A percentile compares a stretch with the other conserved stretches of the same genome.
These are phyloP conservation scores for Prunella fulvescens DNA, from an alignment of 2,113 vertebrate genomes.

Conservation along the genomic window DNA sequence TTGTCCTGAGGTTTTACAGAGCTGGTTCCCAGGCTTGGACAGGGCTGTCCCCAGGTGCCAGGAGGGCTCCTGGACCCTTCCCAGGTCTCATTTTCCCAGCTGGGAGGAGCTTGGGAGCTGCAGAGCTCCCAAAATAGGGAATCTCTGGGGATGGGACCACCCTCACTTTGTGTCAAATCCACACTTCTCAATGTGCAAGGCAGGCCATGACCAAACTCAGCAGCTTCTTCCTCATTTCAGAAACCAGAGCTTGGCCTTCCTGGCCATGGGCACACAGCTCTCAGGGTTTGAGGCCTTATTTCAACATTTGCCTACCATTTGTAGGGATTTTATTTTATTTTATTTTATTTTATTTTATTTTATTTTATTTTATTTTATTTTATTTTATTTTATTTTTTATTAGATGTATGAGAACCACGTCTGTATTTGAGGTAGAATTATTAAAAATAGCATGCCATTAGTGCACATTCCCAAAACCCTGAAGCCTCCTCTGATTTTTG, in stretches of 20 bases:
- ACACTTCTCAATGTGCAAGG: background rate
- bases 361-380: no score
- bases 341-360: no score
- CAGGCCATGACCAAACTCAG: background rate
- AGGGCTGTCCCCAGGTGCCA: background rate
- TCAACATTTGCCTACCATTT: background rate
- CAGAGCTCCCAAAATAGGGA: background rate
- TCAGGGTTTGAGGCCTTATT: background rate
- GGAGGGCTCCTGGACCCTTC: background rate
- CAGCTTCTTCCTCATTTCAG: background rate
- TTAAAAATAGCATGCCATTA: background rate
- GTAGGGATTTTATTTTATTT: accelerated
- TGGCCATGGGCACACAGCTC: background rate
- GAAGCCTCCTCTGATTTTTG: background rate
- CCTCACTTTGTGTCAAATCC: background rate
- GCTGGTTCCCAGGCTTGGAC: background rate
- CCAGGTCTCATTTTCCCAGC: background rate
- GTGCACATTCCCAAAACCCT: accelerated
- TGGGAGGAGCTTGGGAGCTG: background rate
- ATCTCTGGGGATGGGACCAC: background rate
- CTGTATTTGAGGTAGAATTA: background rate
- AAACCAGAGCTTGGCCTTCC: background rate
- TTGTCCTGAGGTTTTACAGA: background rate
- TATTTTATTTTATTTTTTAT: background rate
- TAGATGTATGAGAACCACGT: background rate